Base-by-base conservation (phyloP, 2,797 vertebrate genomes). In the Orientallactaga sibirica region DNA sequence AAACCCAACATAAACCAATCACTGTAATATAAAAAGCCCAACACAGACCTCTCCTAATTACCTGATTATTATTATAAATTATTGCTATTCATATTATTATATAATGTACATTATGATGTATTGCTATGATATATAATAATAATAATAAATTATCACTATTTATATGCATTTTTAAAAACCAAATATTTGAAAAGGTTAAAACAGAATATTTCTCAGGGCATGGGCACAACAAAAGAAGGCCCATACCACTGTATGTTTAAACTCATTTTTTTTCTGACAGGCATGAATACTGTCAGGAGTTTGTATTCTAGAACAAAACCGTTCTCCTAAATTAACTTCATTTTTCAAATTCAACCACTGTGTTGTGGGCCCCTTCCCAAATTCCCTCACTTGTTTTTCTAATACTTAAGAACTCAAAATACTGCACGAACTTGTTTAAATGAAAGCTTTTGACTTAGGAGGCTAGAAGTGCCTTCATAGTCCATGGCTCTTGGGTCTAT, bases 191-290 rank as follows among this genome's bases (percentile, higher is more conserved):
- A 93, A 71, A 78, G 82, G 85, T 87, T 94, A 84, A 95, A 94
- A 55, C 18, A 55, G 12, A 71, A 27, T 48, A 48, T 68, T 82
- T 95, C 80, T 74, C 61, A 62, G 87, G 84, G 73, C 24, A 61
- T 55, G 19, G 29, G 64, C 84, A 93, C 2, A 90, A 24, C 5
- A 73, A 62, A 86, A 86, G 61, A 94, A 94, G 94, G 70, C 75
- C 86, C 92, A 66, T 15, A 77, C 29, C 12, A 78, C 2, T 86
- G 68, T 55, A 43, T 62, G 33, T 77, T 88, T 80, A 93, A 90
- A 91, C 68, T 75, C 37, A 27, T 48, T 88, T 90, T 37, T 96
- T 90, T 94, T 94, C 91, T 96, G 82, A 95, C 58, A 83, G 77
- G 48, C 82, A 62, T 37, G 78, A 90, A 64, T 83, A 89, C 20